These are phyloP conservation scores for Dromococcyx pavoninus DNA, from an alignment of 2,797 vertebrate genomes.

Conservation along the genomic window DNA sequence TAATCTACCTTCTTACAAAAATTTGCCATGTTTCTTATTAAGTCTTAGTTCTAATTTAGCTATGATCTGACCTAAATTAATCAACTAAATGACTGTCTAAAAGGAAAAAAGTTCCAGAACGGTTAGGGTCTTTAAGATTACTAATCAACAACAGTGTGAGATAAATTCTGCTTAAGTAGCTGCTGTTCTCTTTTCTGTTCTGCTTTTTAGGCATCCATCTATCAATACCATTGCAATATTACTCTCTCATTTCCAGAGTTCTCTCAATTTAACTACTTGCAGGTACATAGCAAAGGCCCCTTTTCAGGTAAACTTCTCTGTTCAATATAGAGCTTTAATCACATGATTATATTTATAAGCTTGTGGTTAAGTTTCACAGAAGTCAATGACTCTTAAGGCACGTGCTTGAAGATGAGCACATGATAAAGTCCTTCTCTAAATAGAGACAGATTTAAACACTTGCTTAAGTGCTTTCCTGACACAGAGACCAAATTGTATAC, in stretches of 20 bases:
- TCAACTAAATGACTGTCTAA: not conserved
- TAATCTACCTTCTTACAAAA: not conserved
- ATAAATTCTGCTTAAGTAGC: not conserved
- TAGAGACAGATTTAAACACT: not conserved
- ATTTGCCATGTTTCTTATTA: not conserved
- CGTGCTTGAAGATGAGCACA: not conserved
- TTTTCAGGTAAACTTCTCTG: not conserved
- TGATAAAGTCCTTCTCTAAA: not conserved
- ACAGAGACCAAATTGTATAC: not conserved
- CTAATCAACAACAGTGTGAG: not conserved
- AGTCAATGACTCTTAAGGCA: not conserved
- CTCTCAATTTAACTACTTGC: not conserved
- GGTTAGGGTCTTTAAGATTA: not conserved
- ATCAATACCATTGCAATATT: not conserved
- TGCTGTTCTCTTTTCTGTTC: not conserved
- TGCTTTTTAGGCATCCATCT: not conserved
- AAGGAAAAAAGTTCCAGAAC: not conserved
- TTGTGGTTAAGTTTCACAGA: not conserved
- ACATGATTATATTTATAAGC: not conserved
- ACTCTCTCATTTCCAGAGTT: not conserved
- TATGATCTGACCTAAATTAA: not conserved
- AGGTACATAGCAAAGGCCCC: not conserved
- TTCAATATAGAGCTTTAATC: not conserved
- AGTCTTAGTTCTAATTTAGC: not conserved
- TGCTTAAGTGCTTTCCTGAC: not conserved